Evolutionary conservation across 1,140 invertebrate species (phyloP), one percentile per base, ranked within the genome.

Genomic region (Megalonaias nervosa): DNA sequence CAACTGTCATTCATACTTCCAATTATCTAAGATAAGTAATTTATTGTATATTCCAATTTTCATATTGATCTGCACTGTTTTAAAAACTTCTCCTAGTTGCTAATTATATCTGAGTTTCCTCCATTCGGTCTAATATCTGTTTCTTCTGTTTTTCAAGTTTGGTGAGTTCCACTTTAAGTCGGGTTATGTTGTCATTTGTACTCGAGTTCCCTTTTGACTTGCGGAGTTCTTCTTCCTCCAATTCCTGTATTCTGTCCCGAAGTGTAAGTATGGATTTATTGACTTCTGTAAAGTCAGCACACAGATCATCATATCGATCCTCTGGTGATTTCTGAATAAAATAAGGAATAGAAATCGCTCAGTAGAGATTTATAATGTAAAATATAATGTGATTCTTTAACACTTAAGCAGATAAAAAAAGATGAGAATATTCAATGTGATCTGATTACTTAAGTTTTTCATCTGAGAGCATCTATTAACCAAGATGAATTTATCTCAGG

Each of bases 281-380:
- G 31, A 85, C 75, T 13, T 77, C 69, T 1, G 84, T 79, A 65
- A 87, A 88, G 62, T 88, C 86, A 60, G 80, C 81, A 68, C 80
- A 81, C 23, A 88, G 71, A 66, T 84, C 81, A 71, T 88, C 86
- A 75, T 82, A 77, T 4, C 74, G 38, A 71, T 87, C 86, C 69
- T 86, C 74, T n/a, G 78, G 67, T n/a, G 76, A 74, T 77, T 79
- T 81, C 76, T 82, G 73, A 61, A 62, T 75, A 59, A 19, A 69
- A 69, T 62, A 21, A 59, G 56, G 67, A 59, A 48, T 31, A 31
- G 26, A 31, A 48, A 48, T 6, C 5, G 38, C 9, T 38, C 38
- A 38, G 38, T 38, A 38, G 38, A 38, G 5, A 38, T 6, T 48
- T 11, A 0, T 48, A 48, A 48, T 48, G 3, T 48, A 48, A 48